Percentiles rank a stretch among this genome's conserved stretches.
Conservation (phyloP, 2,888 invertebrate species). For the Xylocampa areola region DNA sequence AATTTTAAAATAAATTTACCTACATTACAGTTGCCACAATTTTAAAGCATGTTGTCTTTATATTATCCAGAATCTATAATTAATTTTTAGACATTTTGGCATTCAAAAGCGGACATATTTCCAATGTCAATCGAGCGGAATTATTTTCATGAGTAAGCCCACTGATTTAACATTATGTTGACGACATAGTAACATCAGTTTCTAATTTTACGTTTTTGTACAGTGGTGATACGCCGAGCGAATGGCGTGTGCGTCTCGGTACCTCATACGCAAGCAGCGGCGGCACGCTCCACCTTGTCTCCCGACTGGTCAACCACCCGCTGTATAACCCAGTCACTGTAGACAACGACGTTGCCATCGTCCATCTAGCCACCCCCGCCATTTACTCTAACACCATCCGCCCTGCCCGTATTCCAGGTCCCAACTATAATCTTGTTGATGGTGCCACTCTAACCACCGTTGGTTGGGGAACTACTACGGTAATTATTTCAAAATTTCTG, state of each 20-base stretch:
- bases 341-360: constrained; percentile 68
- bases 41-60: too few species aligned
- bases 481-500: constrained; percentile 52
- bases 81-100: too few species aligned
- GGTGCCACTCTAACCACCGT: constrained; percentile 52
- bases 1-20: too few species aligned
- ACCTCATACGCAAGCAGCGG: constrained; percentile 57
- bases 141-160: too few species aligned
- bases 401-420: constrained; percentile 62
- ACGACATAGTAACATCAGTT: too few species aligned
- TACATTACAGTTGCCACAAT: too few species aligned
- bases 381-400: constrained; percentile 43
- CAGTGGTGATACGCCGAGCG: constrained; percentile 63
- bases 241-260: constrained; percentile 70
- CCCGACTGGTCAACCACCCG: constrained; percentile 57
- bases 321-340: constrained; percentile 52
- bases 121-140: too few species aligned
- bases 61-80: too few species aligned
- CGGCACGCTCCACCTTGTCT: constrained; percentile 56
- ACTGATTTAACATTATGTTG: too few species aligned
- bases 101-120: too few species aligned
- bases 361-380: constrained; percentile 60
- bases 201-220: not conserved
- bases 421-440: constrained; percentile 58
- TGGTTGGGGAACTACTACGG: constrained; percentile 71